Base-by-base conservation (phyloP, 2,113 vertebrate species). In the Notarius quadriscutis region DNA sequence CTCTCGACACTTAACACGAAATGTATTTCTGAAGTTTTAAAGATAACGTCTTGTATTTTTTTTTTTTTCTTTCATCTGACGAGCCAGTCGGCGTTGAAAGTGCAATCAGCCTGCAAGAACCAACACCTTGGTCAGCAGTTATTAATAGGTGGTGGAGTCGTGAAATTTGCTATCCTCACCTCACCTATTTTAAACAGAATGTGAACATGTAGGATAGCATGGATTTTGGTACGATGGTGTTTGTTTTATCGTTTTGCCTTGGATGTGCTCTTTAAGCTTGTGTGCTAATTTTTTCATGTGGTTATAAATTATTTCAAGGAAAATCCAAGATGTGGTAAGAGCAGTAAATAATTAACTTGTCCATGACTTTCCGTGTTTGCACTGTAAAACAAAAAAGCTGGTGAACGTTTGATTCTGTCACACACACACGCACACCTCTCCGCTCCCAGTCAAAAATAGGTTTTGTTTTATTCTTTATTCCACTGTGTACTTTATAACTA, bases 11-110 rank as follows among this genome's bases (percentile, higher is more conserved):
- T 58, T 81, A 11, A 41, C 27, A 18, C 11, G 11, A 34, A 18
- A 57, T 17, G 1, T 63, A 81, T 77, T 89, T 9, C 58, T 11
- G 48, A 84, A 58, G 51, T 67, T 78, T 20, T 67, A 57, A 57
- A n/a, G 60, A 48, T 55, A 20, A 67, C 30, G 74, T n/a, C 34
- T 78, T 34, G 25, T 14, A 25, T 30, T 85, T 53, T 20, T n/a
- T 22, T 55, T 25, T 50, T 78, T 51, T 55, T n/a, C 27, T 27
- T 12, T 57, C 15, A 1, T 85, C 50, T 53, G 1, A 71, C 60
- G 25, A 87, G 65, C 79, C 34, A 50, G 11, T 84, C 2, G 17
- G 25, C n/a, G 55, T 17, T 22, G 22, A 27, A 22, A 62, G 25
- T 63, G 51, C 41, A 48, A 10, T 58, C 77, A 5, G 15, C 27